These are phyloP conservation scores for Tamandua tetradactyla DNA, from an alignment of 2,797 vertebrate species.

Conservation along the genomic window DNA sequence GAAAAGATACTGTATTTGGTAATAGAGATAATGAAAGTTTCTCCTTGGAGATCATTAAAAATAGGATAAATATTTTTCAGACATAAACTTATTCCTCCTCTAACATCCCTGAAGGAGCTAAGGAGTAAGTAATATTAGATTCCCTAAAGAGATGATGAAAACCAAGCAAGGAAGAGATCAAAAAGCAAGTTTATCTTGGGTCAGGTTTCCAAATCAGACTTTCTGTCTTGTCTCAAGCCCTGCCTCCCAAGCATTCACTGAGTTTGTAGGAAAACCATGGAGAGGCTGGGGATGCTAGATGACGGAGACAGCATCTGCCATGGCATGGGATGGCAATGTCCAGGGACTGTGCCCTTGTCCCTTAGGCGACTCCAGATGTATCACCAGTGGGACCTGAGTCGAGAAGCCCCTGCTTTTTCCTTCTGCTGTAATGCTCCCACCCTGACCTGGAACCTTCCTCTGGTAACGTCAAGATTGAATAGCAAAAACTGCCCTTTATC, in stretches of 20 bases:
- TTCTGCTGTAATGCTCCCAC: not conserved
- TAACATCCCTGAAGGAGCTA: constrained; percentile 63
- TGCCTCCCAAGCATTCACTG: not conserved
- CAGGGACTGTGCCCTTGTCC: not conserved
- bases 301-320: not conserved
- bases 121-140: constrained; percentile 45
- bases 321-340: not conserved
- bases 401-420: constrained; percentile 58
- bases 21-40: constrained; percentile 72
- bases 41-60: constrained; percentile 71
- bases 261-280: not conserved
- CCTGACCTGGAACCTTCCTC: not conserved
- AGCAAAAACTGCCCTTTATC: not conserved
- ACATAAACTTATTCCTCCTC: constrained; percentile 59
- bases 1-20: constrained; percentile 54
- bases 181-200: not conserved
- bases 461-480: not conserved
- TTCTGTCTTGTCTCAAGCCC: not conserved
- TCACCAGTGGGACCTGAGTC: not conserved
- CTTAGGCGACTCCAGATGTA: not conserved
- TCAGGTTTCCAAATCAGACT: constrained; percentile 16
- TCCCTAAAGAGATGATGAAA: constrained; percentile 62
- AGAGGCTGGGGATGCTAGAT: not conserved
- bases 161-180: constrained; percentile 31
- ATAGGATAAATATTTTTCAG: constrained; percentile 61